These are phyloP conservation scores for Cantharis lateralis DNA, from an alignment of 2,888 invertebrate genomes.

Conservation along the genomic window DNA sequence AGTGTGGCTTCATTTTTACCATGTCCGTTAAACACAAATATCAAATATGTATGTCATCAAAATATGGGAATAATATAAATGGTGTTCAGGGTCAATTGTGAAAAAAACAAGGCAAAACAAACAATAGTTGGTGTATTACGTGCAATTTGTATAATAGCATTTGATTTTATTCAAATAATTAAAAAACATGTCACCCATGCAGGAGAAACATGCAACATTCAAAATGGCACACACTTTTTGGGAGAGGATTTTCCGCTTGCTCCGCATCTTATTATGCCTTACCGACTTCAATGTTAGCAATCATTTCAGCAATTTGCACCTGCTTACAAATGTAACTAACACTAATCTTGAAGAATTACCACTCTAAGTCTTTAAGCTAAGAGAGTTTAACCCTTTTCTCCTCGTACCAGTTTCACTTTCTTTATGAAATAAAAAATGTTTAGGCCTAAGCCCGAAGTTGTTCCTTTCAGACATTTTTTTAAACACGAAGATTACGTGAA, in stretches of 20 bases:
- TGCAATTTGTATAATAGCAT: not conserved
- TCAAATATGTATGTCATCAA: slow-evolving; percentile 27
- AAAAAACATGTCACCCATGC: not conserved
- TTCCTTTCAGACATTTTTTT: not conserved
- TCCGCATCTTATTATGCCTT: not conserved
- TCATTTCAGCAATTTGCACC: not conserved
- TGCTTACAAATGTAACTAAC: not conserved
- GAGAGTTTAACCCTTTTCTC: not conserved
- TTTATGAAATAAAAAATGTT: not conserved
- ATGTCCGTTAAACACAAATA: slow-evolving; percentile 26
- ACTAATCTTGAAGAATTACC: not conserved
- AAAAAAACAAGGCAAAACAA: slow-evolving; percentile 21
- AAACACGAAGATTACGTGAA: not conserved
- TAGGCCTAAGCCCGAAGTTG: not conserved
- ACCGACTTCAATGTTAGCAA: not conserved
- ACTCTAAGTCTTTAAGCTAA: not conserved
- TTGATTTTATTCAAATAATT: not conserved
- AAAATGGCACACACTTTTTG: not conserved
- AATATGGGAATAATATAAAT: slow-evolving; percentile 22
- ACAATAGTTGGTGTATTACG: not conserved
- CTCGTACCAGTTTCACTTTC: not conserved
- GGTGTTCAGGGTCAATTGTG: slow-evolving; percentile 16
- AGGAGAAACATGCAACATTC: not conserved
- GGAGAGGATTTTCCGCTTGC: not conserved
- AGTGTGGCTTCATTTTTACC: slow-evolving; percentile 15